Conservation (phyloP, 2,113 vertebrate species). For the Sialia sialis region DNA sequence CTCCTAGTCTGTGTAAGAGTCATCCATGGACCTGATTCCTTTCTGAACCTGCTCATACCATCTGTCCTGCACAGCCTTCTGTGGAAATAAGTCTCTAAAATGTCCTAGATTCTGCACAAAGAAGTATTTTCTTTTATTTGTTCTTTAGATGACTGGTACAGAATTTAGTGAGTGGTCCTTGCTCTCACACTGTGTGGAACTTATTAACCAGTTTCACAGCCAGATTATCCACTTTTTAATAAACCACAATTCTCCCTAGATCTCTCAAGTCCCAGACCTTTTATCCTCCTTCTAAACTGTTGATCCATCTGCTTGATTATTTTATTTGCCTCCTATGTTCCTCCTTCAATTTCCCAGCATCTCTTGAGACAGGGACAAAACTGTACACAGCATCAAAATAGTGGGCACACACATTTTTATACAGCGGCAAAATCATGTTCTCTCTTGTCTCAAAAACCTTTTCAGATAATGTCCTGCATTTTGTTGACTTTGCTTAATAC, state of each 20-base stretch:
- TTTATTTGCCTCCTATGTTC: not conserved
- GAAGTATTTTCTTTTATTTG: not conserved
- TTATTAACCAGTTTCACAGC: not conserved
- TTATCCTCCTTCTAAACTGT: not conserved
- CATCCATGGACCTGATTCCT: not conserved
- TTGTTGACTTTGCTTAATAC: not conserved
- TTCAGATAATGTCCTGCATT: not conserved
- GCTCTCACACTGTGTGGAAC: not conserved
- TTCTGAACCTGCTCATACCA: not conserved
- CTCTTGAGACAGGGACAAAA: not conserved
- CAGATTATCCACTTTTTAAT: not conserved
- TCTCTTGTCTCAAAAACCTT: not conserved
- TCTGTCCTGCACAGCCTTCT: not conserved
- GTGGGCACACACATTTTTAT: not conserved
- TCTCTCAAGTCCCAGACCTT: not conserved
- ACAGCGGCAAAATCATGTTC: not conserved
- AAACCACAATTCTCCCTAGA: not conserved
- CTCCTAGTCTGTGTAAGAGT: not conserved
- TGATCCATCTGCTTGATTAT: not conserved
- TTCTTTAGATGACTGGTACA: not conserved
- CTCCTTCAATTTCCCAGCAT: not conserved
- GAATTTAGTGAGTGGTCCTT: not conserved
- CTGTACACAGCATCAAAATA: not conserved
- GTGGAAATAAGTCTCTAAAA: not conserved
- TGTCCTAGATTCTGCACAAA: not conserved